A percentile compares a stretch with the other conserved stretches of the same genome.
phyloP scores from a whole-genome alignment of 2,888 invertebrate species.

The Lamellibrachia satsuma region DNA sequence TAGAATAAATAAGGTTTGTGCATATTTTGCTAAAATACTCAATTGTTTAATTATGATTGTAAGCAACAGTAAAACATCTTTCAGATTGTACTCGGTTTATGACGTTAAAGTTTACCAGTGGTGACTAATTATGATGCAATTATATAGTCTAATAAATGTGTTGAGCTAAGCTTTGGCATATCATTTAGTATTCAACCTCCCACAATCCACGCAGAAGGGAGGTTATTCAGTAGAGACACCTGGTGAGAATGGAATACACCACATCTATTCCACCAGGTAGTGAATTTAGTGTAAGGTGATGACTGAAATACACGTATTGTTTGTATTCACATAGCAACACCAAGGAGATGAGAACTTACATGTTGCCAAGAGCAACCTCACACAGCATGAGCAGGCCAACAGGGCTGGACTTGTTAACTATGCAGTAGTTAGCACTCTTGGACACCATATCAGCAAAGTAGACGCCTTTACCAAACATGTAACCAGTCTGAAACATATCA shows the following conservation, averaged over 20 bases:
- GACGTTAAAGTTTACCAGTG: not conserved
- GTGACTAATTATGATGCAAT: not conserved
- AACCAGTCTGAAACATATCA: conserved; percentile 65
- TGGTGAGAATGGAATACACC: not conserved
- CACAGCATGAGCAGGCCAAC: conserved; percentile 89
- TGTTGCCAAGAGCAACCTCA: conserved; percentile 92
- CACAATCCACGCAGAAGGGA: not conserved
- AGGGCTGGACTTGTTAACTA: conserved; percentile 75
- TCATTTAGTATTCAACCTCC: not conserved
- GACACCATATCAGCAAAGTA: conserved; percentile 99
- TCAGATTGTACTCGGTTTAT: no score
- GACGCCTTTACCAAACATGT: conserved; percentile 96
- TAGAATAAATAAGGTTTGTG: no score
- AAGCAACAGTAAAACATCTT: no score
- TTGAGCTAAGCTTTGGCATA: not conserved
- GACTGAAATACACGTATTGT: no score
- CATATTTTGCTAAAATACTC: no score
- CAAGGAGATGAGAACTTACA: conserved; percentile 71
- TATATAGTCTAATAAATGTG: conserved; percentile 32
- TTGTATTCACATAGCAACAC: no score
- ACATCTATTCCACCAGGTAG: no score
- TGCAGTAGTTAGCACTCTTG: conserved; percentile 97
- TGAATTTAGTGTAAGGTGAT: no score
- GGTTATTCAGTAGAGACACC: not conserved
- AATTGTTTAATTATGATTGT: no score